Evolutionary conservation across 1,140 invertebrate species (phyloP).

Genomic region (Chironomus striatipennis): DNA sequence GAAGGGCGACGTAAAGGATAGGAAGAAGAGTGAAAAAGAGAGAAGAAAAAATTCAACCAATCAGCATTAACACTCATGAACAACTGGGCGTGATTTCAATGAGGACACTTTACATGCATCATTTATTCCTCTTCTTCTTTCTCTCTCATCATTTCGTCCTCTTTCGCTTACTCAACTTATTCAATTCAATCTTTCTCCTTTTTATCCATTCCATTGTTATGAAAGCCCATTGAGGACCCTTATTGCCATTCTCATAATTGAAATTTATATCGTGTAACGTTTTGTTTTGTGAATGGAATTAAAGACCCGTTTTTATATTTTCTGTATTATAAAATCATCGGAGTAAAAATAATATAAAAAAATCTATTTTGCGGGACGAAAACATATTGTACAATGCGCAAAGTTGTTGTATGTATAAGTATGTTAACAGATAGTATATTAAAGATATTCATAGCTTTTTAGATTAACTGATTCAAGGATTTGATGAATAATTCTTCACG

Average conservation of each 20-base stretch:
- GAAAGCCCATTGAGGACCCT: not conserved
- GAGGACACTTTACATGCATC: not conserved
- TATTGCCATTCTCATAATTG: conserved; percentile 22
- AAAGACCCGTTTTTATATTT: conserved; percentile 16
- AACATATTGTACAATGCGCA: not conserved
- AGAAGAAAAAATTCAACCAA: not conserved
- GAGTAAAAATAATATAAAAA: not conserved
- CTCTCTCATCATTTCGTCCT: not conserved
- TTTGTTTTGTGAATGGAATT: conserved; percentile 18
- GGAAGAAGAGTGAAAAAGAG: not conserved
- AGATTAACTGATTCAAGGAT: not conserved
- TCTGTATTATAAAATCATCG: conserved; percentile 1
- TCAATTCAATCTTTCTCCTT: no score
- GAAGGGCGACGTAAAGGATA: not conserved
- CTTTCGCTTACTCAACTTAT: not conserved
- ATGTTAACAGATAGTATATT: not conserved
- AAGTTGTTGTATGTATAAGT: not conserved
- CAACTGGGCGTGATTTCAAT: conserved; percentile 16
- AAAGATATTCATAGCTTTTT: not conserved
- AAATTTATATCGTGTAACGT: conserved; percentile 24
- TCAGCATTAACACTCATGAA: not conserved
- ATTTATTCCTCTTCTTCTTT: not conserved
- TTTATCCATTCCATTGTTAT: not conserved
- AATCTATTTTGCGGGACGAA: not conserved
- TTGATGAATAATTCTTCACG: conserved; percentile 2